Conservation (phyloP, 2,888 invertebrate genomes). For the Entomobrya proxima region DNA sequence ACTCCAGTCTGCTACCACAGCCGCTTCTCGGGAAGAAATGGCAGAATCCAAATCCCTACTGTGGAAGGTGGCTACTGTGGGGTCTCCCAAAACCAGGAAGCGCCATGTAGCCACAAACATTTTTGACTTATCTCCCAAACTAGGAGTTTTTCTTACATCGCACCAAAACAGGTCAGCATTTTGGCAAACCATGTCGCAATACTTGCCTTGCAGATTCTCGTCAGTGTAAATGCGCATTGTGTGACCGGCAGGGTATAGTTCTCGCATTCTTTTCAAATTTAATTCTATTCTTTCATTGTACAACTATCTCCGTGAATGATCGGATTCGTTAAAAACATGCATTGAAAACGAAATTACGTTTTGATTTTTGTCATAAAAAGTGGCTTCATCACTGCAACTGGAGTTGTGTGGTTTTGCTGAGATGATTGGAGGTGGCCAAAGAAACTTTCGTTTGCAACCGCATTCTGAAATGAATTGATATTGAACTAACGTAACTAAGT, state of each 20-base stretch:
- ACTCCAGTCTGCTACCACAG: conserved; percentile 26
- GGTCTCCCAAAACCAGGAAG: conserved; percentile 33
- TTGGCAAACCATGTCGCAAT: background rate
- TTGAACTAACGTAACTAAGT: too few relatives aligned
- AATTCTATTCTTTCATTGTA: background rate
- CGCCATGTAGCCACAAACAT: conserved; percentile 8
- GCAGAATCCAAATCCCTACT: conserved; percentile 4
- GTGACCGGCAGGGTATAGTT: conserved; percentile 7
- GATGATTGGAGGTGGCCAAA: too few relatives aligned
- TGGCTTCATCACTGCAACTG: conserved; percentile 30
- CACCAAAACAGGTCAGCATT: conserved; percentile 39
- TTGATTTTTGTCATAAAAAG: background rate
- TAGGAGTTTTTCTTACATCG: background rate
- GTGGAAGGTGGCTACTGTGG: conserved; percentile 26
- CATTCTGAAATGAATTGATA: too few relatives aligned
- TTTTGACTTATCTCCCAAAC: background rate
- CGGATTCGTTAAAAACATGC: background rate
- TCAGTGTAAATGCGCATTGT: background rate
- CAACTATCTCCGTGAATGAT: background rate
- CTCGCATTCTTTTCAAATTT: conserved; percentile 25
- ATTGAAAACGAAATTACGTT: background rate
- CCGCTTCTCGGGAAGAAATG: background rate
- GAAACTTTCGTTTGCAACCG: too few relatives aligned
- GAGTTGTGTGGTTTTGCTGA: too few relatives aligned
- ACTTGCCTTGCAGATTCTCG: background rate